These are phyloP conservation scores for Cheilosia impressa DNA, from an alignment of 2,888 invertebrate genomes.

Conservation along the genomic window DNA sequence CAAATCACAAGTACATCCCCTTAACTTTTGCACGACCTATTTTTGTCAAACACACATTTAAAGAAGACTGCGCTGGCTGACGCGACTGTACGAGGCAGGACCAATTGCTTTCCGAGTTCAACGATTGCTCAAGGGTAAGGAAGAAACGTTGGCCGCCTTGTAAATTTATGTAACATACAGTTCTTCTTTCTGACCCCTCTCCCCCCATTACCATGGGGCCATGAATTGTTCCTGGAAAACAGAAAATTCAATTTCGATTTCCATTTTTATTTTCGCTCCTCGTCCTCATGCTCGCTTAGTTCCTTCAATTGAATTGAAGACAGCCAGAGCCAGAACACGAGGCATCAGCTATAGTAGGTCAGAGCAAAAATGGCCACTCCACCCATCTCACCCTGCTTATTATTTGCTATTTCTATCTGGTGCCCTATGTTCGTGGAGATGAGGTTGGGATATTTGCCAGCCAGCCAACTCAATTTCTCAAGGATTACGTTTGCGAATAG, in stretches of 20 bases:
- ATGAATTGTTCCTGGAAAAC: constrained; percentile 12
- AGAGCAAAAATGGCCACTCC: background rate
- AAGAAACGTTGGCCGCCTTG: constrained; percentile 45
- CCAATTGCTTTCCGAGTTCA: constrained; percentile 42
- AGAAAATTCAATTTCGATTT: constrained; percentile 53
- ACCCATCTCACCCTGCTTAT: background rate
- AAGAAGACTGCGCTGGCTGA: background rate
- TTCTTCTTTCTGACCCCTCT: constrained; percentile 17
- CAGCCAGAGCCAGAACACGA: constrained; percentile 23
- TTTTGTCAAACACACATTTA: background rate
- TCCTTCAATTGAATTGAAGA: constrained; percentile 60
- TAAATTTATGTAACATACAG: constrained; percentile 39
- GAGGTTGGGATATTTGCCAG: background rate
- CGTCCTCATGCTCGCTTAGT: constrained; percentile 19
- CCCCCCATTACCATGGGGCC: background rate
- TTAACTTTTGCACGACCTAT: too few relatives aligned
- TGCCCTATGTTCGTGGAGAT: background rate
- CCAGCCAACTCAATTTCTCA: constrained; percentile 9
- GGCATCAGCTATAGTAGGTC: constrained; percentile 37
- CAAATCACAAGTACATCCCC: too few relatives aligned
- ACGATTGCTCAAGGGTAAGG: constrained; percentile 45
- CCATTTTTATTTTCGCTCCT: constrained; percentile 21
- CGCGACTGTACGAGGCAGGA: constrained; percentile 18
- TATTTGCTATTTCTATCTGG: constrained; percentile 28
- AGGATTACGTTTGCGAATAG: constrained; percentile 43